Evolutionary conservation across 2,888 invertebrate species (phyloP), one percentile per base, ranked within the genome.

Genomic region (Macrophya annulata): DNA sequence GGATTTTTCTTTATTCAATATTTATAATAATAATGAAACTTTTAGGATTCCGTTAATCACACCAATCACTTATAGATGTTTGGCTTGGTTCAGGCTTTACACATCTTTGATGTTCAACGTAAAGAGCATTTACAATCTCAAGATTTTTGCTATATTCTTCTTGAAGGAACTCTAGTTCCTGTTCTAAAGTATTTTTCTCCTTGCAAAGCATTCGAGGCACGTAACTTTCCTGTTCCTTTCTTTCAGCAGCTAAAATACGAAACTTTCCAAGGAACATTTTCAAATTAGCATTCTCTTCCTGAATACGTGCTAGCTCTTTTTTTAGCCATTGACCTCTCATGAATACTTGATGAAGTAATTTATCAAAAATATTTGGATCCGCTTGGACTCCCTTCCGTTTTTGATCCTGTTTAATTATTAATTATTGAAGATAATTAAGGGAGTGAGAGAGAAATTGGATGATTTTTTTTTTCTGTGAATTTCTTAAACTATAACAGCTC

Each of bases 271-370:
- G 83, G 84, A 87, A 88, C 45, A 68, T 85, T 84, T 87, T 76
- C 8, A 89, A 86, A 45, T 88, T 86, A 17, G 86, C 85, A 85
- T 89, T 89, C 62, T 89, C 89, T 10, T 88, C 87, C 25, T 88
- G 89, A 1, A 89, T 85, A 55, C 88, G 88, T 1, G 84, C 81
- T 71, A 89, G 68, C 55, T 89, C 89, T 45, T 88, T 87, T 65
- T 89, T 89, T 37, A 89, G 71, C 89, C 89, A 89, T 77, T 88
- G 89, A 6, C 88, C 88, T 8, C 88, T 86, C 87, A 89, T 89
- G 68, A 88, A 88, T 25, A 88, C 86, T 85, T 87, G 88, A 48
- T 89, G 88, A n/a, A 86, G 82, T 65, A 88, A 72, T 68, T 88
- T 89, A 45, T 89, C 88, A 6, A 86, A 43, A 1, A 65, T 48